Base-by-base conservation (phyloP, 2,888 invertebrate species). In the Habroteleia sp. region DNA sequence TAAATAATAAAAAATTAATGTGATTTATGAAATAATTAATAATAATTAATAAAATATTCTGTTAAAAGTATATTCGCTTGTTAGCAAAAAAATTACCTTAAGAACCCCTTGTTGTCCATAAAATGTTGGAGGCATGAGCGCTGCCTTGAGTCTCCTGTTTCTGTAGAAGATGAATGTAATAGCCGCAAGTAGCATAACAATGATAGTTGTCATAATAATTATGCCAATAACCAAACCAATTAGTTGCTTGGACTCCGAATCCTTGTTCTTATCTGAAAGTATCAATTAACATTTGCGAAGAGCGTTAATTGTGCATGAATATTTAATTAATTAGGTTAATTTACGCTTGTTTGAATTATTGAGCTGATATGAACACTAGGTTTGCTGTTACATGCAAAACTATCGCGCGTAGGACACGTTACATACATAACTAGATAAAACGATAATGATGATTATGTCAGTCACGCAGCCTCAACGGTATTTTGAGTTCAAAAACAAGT, bases 161-260 rank as follows among this genome's bases (percentile, higher is more conserved):
- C 93, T 89, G 77, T 92, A 91, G 81, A 93, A 91, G 88, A 94
- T 93, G 88, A 94, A 91, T 78, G 92, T 90, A 85, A 94, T 93
- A 74, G 93, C 92, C 39, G 91, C 92, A 76, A 93, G 91, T 66
- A 94, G 90, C 83, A 94, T 90, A 76, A 94, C 89, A 82, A 94
- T 93, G 81, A 94, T 92, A 50, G 93, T 93, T 35, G 93, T 92
- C 81, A 94, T 27, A 27, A 27, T 27, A 7, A 27, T 90, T 62
- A 93, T 91, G 46, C 93, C 93, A 82, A 94, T 93, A 83, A 94
- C 91, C 80, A 92, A 90, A 76, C 93, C 93, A 80, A 93, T 92
- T 88, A 92, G 91, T 75, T 91, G 90, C 84, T 90, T 91, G 76
- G 91, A 90, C 81, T 91, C 91, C 71, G 90, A 89, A 83, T 91